Base-by-base conservation (phyloP, 2,888 invertebrate genomes). In the Mystacides longicornis region DNA sequence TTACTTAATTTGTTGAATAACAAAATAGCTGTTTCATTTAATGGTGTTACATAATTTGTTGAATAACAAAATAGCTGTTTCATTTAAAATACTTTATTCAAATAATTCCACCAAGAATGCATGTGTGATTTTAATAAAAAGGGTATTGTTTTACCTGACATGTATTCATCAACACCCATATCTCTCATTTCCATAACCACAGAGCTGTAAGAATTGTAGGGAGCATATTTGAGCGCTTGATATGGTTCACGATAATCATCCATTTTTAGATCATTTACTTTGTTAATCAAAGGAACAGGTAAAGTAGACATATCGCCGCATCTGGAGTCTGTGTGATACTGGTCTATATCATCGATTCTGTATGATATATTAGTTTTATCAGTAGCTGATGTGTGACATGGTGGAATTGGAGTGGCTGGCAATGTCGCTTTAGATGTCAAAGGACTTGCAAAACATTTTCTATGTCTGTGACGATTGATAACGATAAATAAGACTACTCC, bases 231-330 rank as follows among this genome's bases (percentile, higher is more conserved):
- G 63, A 86, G 72, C 19, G 86, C 85, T 70, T 87, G 87, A 70
- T 87, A 87, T 42, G 88, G 88, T 72, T 88, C 88, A 67, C 87
- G 87, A 70, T 88, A 88, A 67, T 86, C 86, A 66, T 85, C 85
- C 47, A 84, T 80, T 67, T 82, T 81, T 63, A 82, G 77, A 65
- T 82, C 81, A 65, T 75, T 72, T 62, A 79, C 80, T 67, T 81
- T 74, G 43, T 75, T 75, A 67, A 77, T 71, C 63, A 80, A 79
- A 56, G 73, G 74, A 2, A 77, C 71, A 1, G 78, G 79, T 63
- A 79, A 63, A 65, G 80, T 78, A 1, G 79, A 78, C 54, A 73
- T 66, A 52, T 65, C 65, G 49, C 79, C 77, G 62, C 79, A 78
- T 20, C 75, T 71, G 4, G 59, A 59, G 27, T 60, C 60, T n/a